Evolutionary conservation across 2,797 vertebrate species (phyloP).

Genomic region (Parambassis ranga): DNA sequence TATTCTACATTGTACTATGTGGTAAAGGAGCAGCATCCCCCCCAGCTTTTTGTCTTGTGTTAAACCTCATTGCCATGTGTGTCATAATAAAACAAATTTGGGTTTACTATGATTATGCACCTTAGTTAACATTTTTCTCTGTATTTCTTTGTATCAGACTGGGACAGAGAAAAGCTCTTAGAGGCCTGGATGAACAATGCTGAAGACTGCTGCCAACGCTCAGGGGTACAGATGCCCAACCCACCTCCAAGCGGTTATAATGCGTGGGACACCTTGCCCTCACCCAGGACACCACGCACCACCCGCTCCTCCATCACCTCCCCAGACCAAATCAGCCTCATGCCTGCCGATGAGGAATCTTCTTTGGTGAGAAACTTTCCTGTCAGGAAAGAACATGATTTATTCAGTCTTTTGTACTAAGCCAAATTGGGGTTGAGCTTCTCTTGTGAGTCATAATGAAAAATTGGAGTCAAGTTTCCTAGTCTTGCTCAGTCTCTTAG

Average conservation of each 20-base stretch:
- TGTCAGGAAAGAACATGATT: background rate
- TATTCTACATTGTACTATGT: background rate
- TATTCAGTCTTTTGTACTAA: background rate
- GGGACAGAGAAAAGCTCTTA: conserved; percentile 97
- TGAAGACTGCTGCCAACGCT: conserved; percentile 95
- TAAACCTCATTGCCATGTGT: background rate
- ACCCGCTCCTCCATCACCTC: conserved; percentile 92
- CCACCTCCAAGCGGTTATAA: conserved; percentile 95
- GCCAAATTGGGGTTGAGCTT: background rate
- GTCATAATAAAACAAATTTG: background rate
- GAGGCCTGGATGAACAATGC: conserved; percentile 98
- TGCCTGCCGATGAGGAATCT: conserved; percentile 87
- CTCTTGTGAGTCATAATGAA: background rate
- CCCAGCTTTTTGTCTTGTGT: no score
- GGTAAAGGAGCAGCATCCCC: no score
- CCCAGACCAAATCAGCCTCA: conserved; percentile 93
- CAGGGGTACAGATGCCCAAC: conserved; percentile 97
- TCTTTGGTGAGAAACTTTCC: conserved; percentile 82
- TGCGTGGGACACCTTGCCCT: conserved; percentile 96
- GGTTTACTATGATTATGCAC: background rate
- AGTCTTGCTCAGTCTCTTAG: no score
- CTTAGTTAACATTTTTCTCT: background rate
- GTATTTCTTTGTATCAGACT: conserved; percentile 80
- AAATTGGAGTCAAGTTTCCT: no score
- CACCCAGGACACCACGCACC: conserved; percentile 92